phyloP scores from a whole-genome alignment of 2,888 invertebrate species.

The Meghimatium bilineatum region DNA sequence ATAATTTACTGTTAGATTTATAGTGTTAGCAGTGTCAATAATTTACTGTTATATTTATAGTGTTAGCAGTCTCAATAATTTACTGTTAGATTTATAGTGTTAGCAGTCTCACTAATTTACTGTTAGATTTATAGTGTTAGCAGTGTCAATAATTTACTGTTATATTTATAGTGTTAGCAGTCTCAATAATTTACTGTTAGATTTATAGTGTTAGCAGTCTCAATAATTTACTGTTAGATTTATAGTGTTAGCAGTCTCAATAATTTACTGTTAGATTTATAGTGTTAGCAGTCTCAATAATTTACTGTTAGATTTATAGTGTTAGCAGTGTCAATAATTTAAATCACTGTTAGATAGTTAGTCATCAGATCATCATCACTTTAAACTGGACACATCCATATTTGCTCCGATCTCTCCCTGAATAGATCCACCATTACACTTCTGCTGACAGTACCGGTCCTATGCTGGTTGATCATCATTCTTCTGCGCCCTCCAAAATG shows the following conservation, averaged over 20 bases:
- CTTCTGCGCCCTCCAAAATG: too few relatives aligned
- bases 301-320: not conserved
- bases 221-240: constrained; percentile 11
- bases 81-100: too few relatives aligned
- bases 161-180: constrained; percentile 84
- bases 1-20: not conserved
- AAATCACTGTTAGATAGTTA: too few relatives aligned
- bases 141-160: constrained; percentile 9
- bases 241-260: not conserved
- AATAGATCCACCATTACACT: too few relatives aligned
- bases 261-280: not conserved
- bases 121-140: constrained; percentile 62
- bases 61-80: not conserved
- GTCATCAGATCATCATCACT: too few relatives aligned
- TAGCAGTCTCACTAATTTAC: not conserved
- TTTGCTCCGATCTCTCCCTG: too few relatives aligned
- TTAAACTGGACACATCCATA: too few relatives aligned
- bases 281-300: constrained; percentile 35
- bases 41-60: too few relatives aligned
- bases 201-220: constrained; percentile 72
- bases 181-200: constrained; percentile 84
- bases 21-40: not conserved
- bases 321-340: not conserved
- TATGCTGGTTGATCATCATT: too few relatives aligned
- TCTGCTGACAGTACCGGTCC: too few relatives aligned